These are phyloP conservation scores for Elaphurus davidianus DNA, from an alignment of 2,113 vertebrate genomes.

Conservation along the genomic window DNA sequence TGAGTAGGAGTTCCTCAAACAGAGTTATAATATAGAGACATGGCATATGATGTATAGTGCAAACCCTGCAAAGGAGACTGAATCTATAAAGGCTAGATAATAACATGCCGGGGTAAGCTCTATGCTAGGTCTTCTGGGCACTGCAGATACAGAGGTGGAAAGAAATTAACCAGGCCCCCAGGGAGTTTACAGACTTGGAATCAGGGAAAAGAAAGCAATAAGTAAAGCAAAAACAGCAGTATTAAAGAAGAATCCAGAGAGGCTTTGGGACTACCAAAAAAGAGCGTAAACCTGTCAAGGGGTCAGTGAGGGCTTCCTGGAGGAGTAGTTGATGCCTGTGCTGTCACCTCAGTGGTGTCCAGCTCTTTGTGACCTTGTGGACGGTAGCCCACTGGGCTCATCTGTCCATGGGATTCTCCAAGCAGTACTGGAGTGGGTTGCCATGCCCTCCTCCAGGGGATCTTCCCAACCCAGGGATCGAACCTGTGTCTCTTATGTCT, in stretches of 20 bases:
- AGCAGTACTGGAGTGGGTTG: not conserved
- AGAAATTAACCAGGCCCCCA: not conserved
- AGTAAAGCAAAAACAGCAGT: not conserved
- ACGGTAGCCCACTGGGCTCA: not conserved
- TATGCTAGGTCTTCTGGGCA: not conserved
- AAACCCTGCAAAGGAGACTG: not conserved
- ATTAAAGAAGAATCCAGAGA: not conserved
- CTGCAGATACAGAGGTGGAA: not conserved
- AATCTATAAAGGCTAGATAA: not conserved
- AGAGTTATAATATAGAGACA: not conserved
- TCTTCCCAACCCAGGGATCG: not conserved
- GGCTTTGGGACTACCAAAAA: not conserved
- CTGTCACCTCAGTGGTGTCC: not conserved
- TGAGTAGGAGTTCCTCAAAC: not conserved
- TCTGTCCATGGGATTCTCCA: not conserved
- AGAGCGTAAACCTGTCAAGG: not conserved
- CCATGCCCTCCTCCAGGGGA: not conserved
- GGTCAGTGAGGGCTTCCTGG: not conserved
- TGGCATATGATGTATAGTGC: not conserved
- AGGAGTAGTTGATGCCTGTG: not conserved
- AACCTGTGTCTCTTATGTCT: not conserved
- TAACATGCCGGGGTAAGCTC: not conserved
- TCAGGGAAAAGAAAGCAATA: not conserved
- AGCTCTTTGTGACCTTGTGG: not conserved
- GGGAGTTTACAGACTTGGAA: not conserved